A percentile compares a stretch with the other conserved stretches of the same genome.
Conservation (phyloP, 2,797 vertebrate genomes). For the Acomys russatus region DNA sequence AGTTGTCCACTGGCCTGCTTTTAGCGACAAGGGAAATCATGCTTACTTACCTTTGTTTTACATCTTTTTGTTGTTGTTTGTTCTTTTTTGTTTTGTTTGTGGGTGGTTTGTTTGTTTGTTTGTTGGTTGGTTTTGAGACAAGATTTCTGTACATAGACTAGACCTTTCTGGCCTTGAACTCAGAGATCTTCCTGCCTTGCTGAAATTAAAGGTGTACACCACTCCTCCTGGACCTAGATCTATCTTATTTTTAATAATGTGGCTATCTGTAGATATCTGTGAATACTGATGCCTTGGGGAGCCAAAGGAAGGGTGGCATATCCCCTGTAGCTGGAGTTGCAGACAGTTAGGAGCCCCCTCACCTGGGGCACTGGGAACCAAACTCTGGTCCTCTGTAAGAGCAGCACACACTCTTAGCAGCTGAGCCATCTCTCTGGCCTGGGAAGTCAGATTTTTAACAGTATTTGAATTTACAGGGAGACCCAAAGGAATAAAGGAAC, state of each 20-base stretch:
- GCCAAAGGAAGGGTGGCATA: too few relatives aligned
- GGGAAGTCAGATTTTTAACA: slow-evolving; percentile 45
- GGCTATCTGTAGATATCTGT: not conserved
- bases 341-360: not conserved
- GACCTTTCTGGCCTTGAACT: not conserved
- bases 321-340: not conserved
- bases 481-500: slow-evolving; percentile 97
- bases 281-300: not conserved
- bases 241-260: not conserved
- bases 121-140: not conserved
- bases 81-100: not conserved
- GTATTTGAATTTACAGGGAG: slow-evolving; percentile 90
- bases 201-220: not conserved
- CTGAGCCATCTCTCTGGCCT: not conserved
- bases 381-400: not conserved
- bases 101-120: not conserved
- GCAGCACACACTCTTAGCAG: not conserved
- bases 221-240: not conserved
- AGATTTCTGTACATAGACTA: not conserved
- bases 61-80: not conserved
- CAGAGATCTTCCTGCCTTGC: not conserved
- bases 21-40: not conserved
- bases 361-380: not conserved
- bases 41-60: not conserved
- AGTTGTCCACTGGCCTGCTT: slow-evolving; percentile 13